Conservation (phyloP, 2,888 invertebrate genomes). For the Ferrisia virgata region DNA sequence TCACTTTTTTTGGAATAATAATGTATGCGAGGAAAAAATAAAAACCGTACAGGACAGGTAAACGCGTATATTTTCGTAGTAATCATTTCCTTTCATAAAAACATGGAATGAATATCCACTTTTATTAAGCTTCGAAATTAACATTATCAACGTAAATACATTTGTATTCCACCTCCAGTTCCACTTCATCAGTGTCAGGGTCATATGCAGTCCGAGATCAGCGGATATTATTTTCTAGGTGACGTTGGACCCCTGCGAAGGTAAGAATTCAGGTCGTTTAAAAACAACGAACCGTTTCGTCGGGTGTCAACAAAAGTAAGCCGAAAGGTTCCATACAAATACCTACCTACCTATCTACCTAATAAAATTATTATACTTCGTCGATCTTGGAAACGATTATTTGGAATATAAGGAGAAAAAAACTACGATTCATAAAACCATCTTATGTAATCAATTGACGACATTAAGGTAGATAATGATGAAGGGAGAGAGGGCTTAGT, state of each 20-base stretch:
- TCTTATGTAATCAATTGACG: too few species aligned
- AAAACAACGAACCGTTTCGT: not conserved
- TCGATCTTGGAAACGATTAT: too few species aligned
- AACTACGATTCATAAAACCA: too few species aligned
- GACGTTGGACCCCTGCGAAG: constrained; percentile 2
- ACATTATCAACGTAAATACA: not conserved
- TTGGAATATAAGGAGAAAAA: too few species aligned
- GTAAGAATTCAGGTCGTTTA: not conserved
- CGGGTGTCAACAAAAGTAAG: too few species aligned
- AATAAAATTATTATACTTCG: too few species aligned
- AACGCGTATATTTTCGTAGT: not conserved
- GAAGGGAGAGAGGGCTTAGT: too few species aligned
- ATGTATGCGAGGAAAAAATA: not conserved
- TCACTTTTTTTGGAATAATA: not conserved
- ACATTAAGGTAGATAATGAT: too few species aligned
- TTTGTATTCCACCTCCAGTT: not conserved
- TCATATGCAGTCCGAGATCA: not conserved
- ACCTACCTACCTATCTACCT: too few species aligned
- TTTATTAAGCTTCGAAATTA: not conserved
- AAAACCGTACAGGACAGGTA: not conserved
- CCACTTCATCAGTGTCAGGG: not conserved
- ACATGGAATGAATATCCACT: not conserved
- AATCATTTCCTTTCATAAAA: not conserved
- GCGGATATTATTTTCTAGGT: not conserved
- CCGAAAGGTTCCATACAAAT: too few species aligned